These are phyloP conservation scores for Oreocharis arfaki DNA, from an alignment of 2,113 vertebrate genomes.

Conservation along the genomic window DNA sequence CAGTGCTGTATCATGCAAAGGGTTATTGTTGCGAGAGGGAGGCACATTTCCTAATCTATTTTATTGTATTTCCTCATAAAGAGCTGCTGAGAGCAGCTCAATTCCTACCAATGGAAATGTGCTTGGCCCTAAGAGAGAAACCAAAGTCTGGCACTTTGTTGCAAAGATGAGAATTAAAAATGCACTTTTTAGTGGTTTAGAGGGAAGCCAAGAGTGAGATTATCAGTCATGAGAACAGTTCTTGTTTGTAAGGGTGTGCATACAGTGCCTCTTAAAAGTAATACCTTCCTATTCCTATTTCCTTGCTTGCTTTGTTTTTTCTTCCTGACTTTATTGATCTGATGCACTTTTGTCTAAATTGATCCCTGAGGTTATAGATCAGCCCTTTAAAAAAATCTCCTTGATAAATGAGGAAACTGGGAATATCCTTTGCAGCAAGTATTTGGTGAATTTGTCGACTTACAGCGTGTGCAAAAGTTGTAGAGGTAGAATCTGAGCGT, in stretches of 20 bases:
- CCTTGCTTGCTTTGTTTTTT: background rate
- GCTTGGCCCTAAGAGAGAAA: background rate
- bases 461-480: background rate
- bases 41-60: background rate
- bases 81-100: background rate
- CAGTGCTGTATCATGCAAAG: background rate
- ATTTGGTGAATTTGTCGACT: background rate
- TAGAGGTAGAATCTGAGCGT: background rate
- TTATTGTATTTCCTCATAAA: background rate
- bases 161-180: background rate
- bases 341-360: conserved; percentile 29
- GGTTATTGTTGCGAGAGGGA: background rate
- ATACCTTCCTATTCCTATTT: background rate
- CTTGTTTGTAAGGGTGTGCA: background rate
- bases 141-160: background rate
- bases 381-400: background rate
- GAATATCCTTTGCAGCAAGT: background rate
- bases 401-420: background rate
- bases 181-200: background rate
- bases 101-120: background rate
- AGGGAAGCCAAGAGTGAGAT: background rate
- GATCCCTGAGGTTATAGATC: conserved; percentile 35
- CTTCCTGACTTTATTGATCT: conserved; percentile 28
- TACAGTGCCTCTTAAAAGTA: background rate
- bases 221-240: background rate